Percentiles rank a stretch among this genome's conserved stretches.
Evolutionary conservation across 2,888 invertebrate genomes (phyloP).

Genomic region (Piscicola geometra): DNA sequence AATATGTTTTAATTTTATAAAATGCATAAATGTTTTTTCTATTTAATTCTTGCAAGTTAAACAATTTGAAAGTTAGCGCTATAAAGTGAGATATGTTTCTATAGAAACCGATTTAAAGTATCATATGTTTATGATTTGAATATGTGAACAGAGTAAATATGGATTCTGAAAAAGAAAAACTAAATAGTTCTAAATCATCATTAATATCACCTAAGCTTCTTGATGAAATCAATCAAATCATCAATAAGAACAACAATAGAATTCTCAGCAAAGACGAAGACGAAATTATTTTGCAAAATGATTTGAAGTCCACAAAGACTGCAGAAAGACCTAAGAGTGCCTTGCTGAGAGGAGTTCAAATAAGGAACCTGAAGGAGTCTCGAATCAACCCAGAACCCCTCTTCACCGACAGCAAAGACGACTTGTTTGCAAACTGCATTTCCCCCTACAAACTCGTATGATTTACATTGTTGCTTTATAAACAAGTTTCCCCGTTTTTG

Average conservation of each 20-base stretch:
- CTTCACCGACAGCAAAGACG: constrained; percentile 51
- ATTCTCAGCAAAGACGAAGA: neutral
- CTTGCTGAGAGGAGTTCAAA: constrained; percentile 53
- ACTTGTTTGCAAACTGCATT: constrained; percentile 54
- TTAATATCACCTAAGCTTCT: neutral
- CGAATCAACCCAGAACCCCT: constrained; percentile 54
- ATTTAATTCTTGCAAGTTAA: too few species aligned
- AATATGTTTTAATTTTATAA: too few species aligned
- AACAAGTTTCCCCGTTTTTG: neutral
- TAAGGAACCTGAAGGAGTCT: constrained; percentile 52
- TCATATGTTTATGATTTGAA: neutral
- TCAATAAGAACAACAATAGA: constrained; percentile 1
- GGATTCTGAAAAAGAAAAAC: neutral
- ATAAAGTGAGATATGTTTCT: neutral
- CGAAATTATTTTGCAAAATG: too few species aligned
- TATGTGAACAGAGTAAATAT: too few species aligned
- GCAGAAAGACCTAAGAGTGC: constrained; percentile 49
- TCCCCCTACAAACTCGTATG: constrained; percentile 55
- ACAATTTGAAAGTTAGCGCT: neutral
- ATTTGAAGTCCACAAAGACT: neutral
- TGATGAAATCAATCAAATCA: neutral
- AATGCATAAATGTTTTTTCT: too few species aligned
- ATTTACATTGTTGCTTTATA: neutral
- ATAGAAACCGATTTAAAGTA: neutral
- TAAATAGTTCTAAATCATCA: neutral